Percentiles rank a stretch among this genome's conserved stretches.
These are phyloP conservation scores for Zosterops pallidus DNA, from an alignment of 2,113 vertebrate genomes.

Conservation along the genomic window DNA sequence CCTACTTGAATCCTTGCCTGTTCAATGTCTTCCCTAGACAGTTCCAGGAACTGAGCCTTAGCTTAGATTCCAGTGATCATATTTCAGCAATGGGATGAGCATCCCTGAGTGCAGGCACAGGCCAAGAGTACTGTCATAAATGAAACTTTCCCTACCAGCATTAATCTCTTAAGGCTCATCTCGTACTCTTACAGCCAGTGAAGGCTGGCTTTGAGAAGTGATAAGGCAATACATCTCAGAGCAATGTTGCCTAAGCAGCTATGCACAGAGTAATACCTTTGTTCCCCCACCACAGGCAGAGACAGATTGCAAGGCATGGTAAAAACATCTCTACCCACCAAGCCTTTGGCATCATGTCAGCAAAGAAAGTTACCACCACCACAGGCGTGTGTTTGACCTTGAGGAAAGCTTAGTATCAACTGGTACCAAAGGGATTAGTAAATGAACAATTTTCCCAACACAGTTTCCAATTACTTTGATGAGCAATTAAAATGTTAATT, in stretches of 20 bases:
- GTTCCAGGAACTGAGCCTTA: not conserved
- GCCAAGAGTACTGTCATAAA: not conserved
- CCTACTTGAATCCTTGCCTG: not conserved
- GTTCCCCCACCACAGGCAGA: not conserved
- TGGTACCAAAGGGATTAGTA: slow-evolving; percentile 73
- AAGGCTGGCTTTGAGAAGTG: not conserved
- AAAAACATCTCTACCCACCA: not conserved
- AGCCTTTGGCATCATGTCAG: not conserved
- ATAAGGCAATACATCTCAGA: not conserved
- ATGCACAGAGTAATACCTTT: not conserved
- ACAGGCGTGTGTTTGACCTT: slow-evolving; percentile 47
- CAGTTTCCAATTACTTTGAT: slow-evolving; percentile 74
- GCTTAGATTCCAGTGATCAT: not conserved
- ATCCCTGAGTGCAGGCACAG: not conserved
- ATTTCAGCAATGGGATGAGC: not conserved
- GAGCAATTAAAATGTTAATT: slow-evolving; percentile 82
- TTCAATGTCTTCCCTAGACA: not conserved
- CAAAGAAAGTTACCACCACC: not conserved
- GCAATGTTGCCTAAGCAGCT: not conserved
- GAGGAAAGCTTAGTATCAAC: slow-evolving; percentile 48
- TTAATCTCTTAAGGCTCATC: not conserved
- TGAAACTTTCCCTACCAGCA: not conserved
- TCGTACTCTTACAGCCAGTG: not conserved
- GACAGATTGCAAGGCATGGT: not conserved
- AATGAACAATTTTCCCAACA: slow-evolving; percentile 63